Evolutionary conservation across 2,113 vertebrate species (phyloP), one percentile per base, ranked within the genome.

Genomic region (Jaculus jaculus): DNA sequence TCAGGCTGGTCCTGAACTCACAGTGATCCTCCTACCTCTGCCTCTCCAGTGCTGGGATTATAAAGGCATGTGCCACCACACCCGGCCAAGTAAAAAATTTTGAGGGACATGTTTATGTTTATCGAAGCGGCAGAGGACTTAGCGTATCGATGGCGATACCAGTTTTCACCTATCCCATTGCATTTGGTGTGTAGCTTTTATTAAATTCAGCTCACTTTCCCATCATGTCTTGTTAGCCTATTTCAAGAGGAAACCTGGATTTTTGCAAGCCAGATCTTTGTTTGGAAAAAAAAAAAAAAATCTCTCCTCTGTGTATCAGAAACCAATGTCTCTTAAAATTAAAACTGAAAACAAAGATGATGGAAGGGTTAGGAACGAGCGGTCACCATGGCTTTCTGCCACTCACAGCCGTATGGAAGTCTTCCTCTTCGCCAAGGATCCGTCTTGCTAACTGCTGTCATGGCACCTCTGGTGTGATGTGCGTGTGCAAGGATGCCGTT

Each of bases 371-470:
- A 72, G 37, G 63, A 87, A 63, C 16, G 63, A 8, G 5, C 54
- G 89, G 77, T 92, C 15, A 42, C 73, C 16, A 2, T n/a, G 66
- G 93, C 75, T 80, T 75, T 24, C 73, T 47, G 37, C 83, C 89
- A 61, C 66, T 71, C 68, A 2, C 24, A 77, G 73, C 34, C 87
- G 90, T 28, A 34, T 42, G 69, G 72, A 75, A 65, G 5, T 8
- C 21, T 92, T 65, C 73, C 34, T 63, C 42, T 77, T 37, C 85
- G 92, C 88, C 54, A 68, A 90, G 88, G 94, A 96, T 92, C 93
- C 94, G 94, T 86, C 93, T 92, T 93, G 66, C 90, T 17, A 88
- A 90, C 85, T 80, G 42, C 88, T 58, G 84, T 85, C 88, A 69
- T n/a, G 42, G 74, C 61, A n/a, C 77, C 71, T 85, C 65, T 1